Conservation (phyloP, 2,888 invertebrate species). For the Palloptera scutellata region DNA sequence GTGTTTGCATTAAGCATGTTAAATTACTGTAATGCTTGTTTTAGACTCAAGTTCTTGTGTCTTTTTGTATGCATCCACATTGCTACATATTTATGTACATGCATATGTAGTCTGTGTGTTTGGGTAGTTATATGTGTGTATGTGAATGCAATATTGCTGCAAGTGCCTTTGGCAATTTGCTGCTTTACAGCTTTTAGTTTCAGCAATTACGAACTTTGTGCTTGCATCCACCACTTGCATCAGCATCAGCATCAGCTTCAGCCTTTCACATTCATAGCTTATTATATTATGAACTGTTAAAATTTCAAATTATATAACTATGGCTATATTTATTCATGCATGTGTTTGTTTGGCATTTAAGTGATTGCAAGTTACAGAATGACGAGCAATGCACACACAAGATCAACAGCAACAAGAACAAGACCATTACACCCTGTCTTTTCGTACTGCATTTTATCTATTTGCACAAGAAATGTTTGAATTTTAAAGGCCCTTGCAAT, state of each 20-base stretch:
- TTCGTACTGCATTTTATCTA: too few relatives aligned
- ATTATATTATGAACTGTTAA: slow-evolving; percentile 29
- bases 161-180: background rate
- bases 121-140: too few relatives aligned
- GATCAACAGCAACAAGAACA: too few relatives aligned
- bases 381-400: too few relatives aligned
- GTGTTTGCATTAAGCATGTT: slow-evolving; percentile 33
- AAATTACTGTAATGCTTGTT: slow-evolving; percentile 26
- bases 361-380: too few relatives aligned
- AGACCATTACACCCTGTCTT: too few relatives aligned
- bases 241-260: background rate
- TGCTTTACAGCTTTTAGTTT: slow-evolving; percentile 2
- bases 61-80: background rate
- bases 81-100: background rate
- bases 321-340: too few relatives aligned
- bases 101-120: too few relatives aligned
- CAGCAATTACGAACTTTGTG: slow-evolving; percentile 17
- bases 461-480: too few relatives aligned
- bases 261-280: slow-evolving; percentile 16
- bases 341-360: too few relatives aligned
- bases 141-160: background rate
- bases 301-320: slow-evolving; percentile 14
- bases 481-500: too few relatives aligned
- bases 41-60: slow-evolving; percentile 2
- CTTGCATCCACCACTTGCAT: background rate